Evolutionary conservation across 2,888 invertebrate species (phyloP), one percentile per base, ranked within the genome.

Genomic region (Germaria angustata): DNA sequence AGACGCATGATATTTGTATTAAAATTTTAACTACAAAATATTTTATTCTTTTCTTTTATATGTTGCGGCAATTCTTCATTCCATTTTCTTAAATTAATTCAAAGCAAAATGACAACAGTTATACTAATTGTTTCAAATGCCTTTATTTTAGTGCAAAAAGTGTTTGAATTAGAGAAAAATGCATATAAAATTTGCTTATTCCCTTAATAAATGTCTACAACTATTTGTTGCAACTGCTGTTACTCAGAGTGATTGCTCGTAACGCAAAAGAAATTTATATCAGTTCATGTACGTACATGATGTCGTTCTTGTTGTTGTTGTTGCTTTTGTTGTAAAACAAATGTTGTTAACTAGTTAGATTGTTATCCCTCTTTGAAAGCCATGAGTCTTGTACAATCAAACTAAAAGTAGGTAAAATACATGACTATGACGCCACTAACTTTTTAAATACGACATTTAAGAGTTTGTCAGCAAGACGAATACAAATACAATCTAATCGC

Each of bases 321-420:
- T n/a, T 39, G 17, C 41, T 32, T 15, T 51, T 61, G 32, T 46
- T 55, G 28, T 49, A 41, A 22, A 75, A 68, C 3, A 49, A 69
- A 55, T 55, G 24, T 69, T 71, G 69, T 78, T 78, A 71, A 78
- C 69, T 63, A 71, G 63, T 63, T 46, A 71, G 78, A 78, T 71
- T 63, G 78, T 71, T 78, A 78, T 78, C 78, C 69, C 69, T 24
- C 15, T 39, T 55, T 24, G 20, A 63, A 71, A 78, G 63, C 44
- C 78, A 78, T 71, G 69, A 63, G 15, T 78, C 46, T 63, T 55
- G 36, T 36, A 46, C 13, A 51, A 55, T 34, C 34, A 46, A 36
- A 2, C 15, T 46, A 69, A 78, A 78, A 36, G 78, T 78, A 63
- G 78, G 78, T 78, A 78, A 71, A 78, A 53, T 63, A 44, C 57